phyloP scores from a whole-genome alignment of 2,113 vertebrate species.

The Origma solitaria region DNA sequence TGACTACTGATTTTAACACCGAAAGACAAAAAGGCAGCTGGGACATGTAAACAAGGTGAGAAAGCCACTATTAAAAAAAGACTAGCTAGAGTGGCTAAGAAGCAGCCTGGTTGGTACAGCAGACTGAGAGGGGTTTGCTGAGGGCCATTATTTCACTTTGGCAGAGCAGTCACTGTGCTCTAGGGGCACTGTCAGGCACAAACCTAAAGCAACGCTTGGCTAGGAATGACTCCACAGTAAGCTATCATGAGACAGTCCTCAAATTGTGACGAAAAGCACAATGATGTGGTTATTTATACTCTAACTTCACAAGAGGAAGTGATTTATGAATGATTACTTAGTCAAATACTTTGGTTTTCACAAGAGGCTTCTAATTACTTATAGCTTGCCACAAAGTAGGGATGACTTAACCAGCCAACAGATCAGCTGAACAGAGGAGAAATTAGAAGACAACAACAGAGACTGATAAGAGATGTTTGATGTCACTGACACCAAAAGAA shows the following conservation, averaged over 20 bases:
- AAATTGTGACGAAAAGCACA: background rate
- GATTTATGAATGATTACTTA: background rate
- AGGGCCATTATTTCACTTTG: background rate
- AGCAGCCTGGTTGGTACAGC: background rate
- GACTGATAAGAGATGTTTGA: background rate
- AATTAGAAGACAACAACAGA: background rate
- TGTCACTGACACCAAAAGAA: background rate
- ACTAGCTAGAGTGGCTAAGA: background rate
- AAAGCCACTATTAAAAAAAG: background rate
- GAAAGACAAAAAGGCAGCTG: background rate
- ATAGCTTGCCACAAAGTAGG: background rate
- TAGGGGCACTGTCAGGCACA: background rate
- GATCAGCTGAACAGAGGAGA: background rate
- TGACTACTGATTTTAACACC: background rate
- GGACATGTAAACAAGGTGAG: background rate
- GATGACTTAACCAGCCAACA: background rate
- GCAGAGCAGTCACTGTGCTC: background rate
- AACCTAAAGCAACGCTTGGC: background rate
- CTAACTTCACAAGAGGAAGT: background rate
- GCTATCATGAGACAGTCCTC: accelerated
- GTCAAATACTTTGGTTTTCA: background rate
- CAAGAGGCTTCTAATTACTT: background rate
- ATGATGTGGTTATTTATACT: background rate
- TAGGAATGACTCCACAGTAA: background rate
- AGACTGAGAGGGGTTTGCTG: background rate